phyloP scores from a whole-genome alignment of 2,888 invertebrate genomes.

The Yponomeuta malinellus region DNA sequence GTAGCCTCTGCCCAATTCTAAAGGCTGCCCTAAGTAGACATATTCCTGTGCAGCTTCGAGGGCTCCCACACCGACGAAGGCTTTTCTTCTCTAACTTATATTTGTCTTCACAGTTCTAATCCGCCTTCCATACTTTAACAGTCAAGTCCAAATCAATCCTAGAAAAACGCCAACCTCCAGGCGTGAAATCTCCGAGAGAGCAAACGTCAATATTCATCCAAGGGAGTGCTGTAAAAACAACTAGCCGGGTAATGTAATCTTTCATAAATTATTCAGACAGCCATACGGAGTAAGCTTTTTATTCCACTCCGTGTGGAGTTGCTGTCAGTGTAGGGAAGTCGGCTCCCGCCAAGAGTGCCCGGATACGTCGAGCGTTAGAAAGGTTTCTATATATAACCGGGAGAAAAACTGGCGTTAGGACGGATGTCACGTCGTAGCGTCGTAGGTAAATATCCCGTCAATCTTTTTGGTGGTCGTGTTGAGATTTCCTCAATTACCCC shows the following conservation, averaged over 20 bases:
- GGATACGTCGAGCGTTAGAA: neutral
- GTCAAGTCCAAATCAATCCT: neutral
- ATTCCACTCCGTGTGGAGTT: slow-evolving; percentile 29
- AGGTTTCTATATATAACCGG: neutral
- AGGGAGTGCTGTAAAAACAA: slow-evolving; percentile 33
- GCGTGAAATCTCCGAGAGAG: neutral
- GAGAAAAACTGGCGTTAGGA: neutral
- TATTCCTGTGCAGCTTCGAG: no score
- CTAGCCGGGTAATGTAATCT: slow-evolving; percentile 41
- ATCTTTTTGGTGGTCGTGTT: neutral
- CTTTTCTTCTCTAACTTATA: no score
- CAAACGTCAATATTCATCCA: slow-evolving; percentile 10
- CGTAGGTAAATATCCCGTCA: neutral
- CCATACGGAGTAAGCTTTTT: slow-evolving; percentile 41
- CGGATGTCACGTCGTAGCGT: neutral
- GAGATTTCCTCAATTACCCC: neutral
- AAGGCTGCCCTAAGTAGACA: no score
- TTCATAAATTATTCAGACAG: slow-evolving; percentile 42
- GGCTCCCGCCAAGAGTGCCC: neutral
- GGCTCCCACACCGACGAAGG: no score
- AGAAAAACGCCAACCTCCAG: neutral
- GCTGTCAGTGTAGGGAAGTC: slow-evolving; percentile 6
- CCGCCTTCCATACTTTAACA: neutral
- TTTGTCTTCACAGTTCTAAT: no score
- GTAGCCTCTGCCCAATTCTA: no score